A percentile compares a stretch with the other conserved stretches of the same genome.
These are phyloP conservation scores for Wasmannia auropunctata DNA, from an alignment of 1,140 invertebrate species.

Conservation along the genomic window DNA sequence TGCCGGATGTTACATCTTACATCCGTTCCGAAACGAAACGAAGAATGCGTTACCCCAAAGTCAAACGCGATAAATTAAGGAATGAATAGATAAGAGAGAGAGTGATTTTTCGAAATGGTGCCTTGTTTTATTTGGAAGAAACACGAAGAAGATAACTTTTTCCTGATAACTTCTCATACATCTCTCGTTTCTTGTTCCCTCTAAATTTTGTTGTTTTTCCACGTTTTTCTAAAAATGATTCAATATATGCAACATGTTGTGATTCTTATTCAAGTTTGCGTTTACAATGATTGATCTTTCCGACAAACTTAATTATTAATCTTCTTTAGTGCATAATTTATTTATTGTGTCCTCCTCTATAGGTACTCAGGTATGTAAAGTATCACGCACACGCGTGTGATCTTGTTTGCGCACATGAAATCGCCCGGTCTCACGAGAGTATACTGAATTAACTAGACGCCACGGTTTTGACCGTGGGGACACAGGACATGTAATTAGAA, in stretches of 20 bases:
- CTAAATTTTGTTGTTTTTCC: neutral
- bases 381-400: constrained; percentile 11
- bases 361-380: constrained; percentile 15
- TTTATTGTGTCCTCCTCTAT: constrained; percentile 16
- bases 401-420: constrained; percentile 30
- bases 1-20: neutral
- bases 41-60: neutral
- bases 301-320: neutral
- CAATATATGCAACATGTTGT: neutral
- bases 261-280: neutral
- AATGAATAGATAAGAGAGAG: neutral
- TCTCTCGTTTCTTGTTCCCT: neutral
- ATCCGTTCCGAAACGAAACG: neutral
- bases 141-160: neutral
- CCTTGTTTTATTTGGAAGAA: neutral
- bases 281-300: neutral
- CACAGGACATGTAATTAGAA: constrained; percentile 40
- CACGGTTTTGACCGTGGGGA: constrained; percentile 47
- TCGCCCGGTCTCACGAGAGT: constrained; percentile 37
- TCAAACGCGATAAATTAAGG: neutral
- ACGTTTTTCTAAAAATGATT: neutral
- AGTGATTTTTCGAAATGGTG: neutral
- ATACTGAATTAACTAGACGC: constrained; percentile 43
- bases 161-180: no score
- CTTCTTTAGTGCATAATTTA: neutral